Evolutionary conservation across 2,888 invertebrate species (phyloP).

Genomic region (Clistopyga incitator): DNA sequence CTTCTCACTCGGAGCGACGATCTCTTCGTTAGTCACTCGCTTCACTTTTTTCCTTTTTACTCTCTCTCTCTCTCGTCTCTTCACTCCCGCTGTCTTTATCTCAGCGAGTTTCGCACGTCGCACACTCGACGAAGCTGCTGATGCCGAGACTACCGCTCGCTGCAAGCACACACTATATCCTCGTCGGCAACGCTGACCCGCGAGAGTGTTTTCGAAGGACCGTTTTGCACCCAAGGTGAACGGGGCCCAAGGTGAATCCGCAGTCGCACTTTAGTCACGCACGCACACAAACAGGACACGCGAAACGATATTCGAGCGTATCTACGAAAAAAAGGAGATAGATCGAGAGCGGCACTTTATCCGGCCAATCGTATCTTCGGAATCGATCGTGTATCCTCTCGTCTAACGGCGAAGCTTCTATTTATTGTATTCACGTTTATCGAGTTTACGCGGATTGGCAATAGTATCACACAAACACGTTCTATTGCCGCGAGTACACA

Average conservation of each 20-base stretch:
- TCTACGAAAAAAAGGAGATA: neutral
- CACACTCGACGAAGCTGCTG: constrained; percentile 20
- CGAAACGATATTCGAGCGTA: neutral
- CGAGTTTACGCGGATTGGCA: neutral
- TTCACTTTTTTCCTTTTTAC: constrained; percentile 4
- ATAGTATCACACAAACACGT: neutral
- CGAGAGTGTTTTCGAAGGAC: neutral
- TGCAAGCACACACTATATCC: neutral
- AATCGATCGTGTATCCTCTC: neutral
- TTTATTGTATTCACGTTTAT: neutral
- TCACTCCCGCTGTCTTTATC: constrained; percentile 23
- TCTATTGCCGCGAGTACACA: neutral
- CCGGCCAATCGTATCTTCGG: neutral
- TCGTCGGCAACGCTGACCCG: neutral
- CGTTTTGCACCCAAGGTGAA: constrained; percentile 10
- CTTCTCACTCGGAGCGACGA: neutral
- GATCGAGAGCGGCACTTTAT: neutral
- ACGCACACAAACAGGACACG: constrained; percentile 5
- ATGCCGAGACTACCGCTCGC: neutral
- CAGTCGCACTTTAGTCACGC: constrained; percentile 31
- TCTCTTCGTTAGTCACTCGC: constrained; percentile 14
- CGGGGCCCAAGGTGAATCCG: neutral
- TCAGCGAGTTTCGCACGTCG: constrained; percentile 33
- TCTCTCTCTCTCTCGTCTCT: constrained; percentile 2
- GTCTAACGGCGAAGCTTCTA: neutral